A percentile compares a stretch with the other conserved stretches of the same genome.
Conservation (phyloP, 2,113 vertebrate genomes). For the Myotis yumanensis region DNA sequence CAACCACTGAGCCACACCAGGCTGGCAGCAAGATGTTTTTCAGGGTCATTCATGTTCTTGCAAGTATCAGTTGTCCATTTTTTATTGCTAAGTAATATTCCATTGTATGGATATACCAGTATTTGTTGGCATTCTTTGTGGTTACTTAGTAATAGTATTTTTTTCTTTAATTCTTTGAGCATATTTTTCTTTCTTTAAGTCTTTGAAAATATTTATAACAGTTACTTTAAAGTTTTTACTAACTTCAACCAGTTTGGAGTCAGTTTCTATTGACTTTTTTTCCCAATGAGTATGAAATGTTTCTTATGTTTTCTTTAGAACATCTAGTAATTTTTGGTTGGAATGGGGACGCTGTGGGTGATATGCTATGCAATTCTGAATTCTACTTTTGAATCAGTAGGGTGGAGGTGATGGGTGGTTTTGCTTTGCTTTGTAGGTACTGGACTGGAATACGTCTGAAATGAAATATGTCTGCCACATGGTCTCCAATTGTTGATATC, state of each 20-base stretch:
- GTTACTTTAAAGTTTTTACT: conserved; percentile 2
- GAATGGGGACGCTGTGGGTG: neutral
- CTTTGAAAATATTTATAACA: neutral
- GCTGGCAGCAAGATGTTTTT: neutral
- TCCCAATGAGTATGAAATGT: neutral
- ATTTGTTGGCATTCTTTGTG: neutral
- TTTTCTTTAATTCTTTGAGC: neutral
- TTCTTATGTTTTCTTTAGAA: neutral
- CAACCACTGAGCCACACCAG: no score
- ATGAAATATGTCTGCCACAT: neutral
- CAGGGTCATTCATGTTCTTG: neutral
- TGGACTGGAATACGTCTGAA: neutral
- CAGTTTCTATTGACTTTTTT: neutral
- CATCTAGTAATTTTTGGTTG: neutral
- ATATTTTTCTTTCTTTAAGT: neutral
- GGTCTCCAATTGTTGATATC: neutral
- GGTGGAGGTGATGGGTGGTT: neutral
- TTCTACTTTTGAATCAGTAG: neutral
- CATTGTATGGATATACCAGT: neutral
- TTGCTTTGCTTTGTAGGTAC: neutral
- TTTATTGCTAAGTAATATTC: neutral
- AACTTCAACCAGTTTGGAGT: neutral
- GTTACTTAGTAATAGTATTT: neutral
- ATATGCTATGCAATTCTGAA: neutral
- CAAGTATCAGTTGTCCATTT: neutral